Percentiles rank a stretch among this genome's conserved stretches.
Conservation (phyloP, 1,140 invertebrate genomes). For the Aphaenogaster floridana region DNA sequence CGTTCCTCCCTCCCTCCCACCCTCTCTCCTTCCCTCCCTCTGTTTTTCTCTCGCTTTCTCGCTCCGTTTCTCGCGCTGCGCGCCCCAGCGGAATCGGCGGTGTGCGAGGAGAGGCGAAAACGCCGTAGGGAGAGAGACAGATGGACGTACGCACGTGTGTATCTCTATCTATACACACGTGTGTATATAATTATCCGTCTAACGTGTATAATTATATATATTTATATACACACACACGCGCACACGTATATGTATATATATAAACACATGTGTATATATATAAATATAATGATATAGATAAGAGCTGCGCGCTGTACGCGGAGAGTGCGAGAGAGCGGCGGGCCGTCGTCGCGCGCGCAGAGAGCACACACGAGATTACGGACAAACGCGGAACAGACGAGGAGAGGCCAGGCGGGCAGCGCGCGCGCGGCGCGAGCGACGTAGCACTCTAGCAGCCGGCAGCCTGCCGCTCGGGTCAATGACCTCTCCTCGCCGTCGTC, state of each 20-base stretch:
- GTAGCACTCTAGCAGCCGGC: conserved; percentile 85
- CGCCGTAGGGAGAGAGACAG: conserved; percentile 45
- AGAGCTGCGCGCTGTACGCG: background rate
- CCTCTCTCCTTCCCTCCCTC: conserved; percentile 25
- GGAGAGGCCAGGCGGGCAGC: conserved; percentile 72
- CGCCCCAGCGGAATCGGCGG: conserved; percentile 69
- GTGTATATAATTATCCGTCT: conserved; percentile 7
- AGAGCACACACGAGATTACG: conserved; percentile 77
- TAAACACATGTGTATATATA: background rate
- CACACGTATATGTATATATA: background rate
- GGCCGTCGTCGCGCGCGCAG: conserved; percentile 66
- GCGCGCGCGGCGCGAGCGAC: conserved; percentile 79
- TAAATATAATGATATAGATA: background rate
- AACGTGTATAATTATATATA: background rate
- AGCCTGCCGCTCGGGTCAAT: conserved; percentile 86
- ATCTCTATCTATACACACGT: background rate
- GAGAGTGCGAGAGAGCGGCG: conserved; percentile 11
- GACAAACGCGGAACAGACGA: conserved; percentile 77
- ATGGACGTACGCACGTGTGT: conserved; percentile 28
- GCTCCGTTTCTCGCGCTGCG: conserved; percentile 60
- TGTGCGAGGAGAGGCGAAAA: conserved; percentile 70
- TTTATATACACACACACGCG: background rate
- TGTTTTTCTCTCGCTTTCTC: conserved; percentile 34
- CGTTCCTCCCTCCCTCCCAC: background rate
- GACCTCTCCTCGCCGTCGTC: conserved; percentile 85